Evolutionary conservation across 2,888 invertebrate genomes (phyloP).

Genomic region (Lithosia quadra): DNA sequence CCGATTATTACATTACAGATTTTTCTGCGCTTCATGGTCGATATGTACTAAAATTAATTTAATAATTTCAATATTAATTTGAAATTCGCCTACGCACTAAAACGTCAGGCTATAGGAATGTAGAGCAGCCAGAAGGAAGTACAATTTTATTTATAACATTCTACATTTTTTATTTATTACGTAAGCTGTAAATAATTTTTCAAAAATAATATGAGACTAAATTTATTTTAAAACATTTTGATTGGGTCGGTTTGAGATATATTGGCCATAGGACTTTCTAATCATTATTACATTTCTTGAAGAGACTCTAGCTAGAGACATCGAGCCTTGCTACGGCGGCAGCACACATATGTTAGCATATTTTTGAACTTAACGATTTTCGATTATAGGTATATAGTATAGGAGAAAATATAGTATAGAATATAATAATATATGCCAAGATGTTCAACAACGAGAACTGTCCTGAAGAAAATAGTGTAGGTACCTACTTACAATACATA

Average conservation of each 20-base stretch:
- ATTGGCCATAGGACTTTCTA: not conserved
- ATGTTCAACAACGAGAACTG: too few relatives aligned
- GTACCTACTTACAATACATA: not conserved
- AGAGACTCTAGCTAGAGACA: not conserved
- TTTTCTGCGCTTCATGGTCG: not conserved
- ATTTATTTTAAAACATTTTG: too few relatives aligned
- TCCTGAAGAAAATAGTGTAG: too few relatives aligned
- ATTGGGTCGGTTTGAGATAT: not conserved
- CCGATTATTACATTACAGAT: not conserved
- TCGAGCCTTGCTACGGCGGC: not conserved
- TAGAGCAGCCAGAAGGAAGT: not conserved
- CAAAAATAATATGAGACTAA: too few relatives aligned
- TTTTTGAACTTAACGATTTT: not conserved
- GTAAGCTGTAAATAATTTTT: too few relatives aligned
- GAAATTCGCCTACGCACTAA: not conserved
- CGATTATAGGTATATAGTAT: too few relatives aligned
- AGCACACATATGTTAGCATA: constrained; percentile 6
- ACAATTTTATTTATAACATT: too few relatives aligned
- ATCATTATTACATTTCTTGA: not conserved
- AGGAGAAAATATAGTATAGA: too few relatives aligned
- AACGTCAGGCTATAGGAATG: too few relatives aligned
- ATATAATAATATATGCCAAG: too few relatives aligned
- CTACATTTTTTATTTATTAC: too few relatives aligned
- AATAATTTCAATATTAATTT: not conserved
- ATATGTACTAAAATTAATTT: not conserved